Percentiles rank a stretch among this genome's conserved stretches.
Conservation (phyloP, 2,888 invertebrate genomes). For the Ferdinandea cuprea region DNA sequence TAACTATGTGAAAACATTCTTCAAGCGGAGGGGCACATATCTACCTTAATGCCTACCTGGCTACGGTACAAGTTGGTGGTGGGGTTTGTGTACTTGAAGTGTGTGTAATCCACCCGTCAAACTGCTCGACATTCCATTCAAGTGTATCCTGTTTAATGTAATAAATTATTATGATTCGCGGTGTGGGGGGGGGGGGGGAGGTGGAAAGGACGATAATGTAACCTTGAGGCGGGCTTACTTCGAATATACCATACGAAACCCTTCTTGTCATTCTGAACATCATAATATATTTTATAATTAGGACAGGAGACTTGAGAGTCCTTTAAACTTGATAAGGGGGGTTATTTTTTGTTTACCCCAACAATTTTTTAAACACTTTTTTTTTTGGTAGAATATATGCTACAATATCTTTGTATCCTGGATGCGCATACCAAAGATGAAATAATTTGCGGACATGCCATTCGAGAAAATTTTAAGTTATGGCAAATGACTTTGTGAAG, state of each 20-base stretch:
- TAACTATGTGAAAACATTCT: conserved; percentile 64
- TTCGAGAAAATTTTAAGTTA: conserved; percentile 29
- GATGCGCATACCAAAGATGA: conserved; percentile 48
- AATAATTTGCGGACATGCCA: conserved; percentile 59
- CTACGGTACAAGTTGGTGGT: too few species aligned
- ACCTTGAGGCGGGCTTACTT: conserved; percentile 30
- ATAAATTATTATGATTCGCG: conserved; percentile 52
- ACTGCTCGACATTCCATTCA: conserved; percentile 56
- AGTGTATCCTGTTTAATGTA: conserved; percentile 65
- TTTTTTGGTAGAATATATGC: conserved; percentile 47
- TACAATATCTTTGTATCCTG: conserved; percentile 44
- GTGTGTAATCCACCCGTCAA: conserved; percentile 30
- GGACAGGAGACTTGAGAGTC: conserved; percentile 33
- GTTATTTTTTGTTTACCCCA: too few species aligned
- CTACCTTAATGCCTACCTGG: conserved; percentile 5
- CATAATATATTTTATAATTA: conserved; percentile 58
- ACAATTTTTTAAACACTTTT: conserved; percentile 57
- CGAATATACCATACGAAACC: background rate
- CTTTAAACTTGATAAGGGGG: too few species aligned
- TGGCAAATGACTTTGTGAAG: conserved; percentile 33
- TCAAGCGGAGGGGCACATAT: conserved; percentile 9
- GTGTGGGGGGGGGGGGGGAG: conserved; percentile 3
- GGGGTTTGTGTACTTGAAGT: background rate
- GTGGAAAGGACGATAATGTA: conserved; percentile 4
- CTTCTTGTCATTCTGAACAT: conserved; percentile 5